A percentile compares a stretch with the other conserved stretches of the same genome.
Conservation (phyloP, 2,797 vertebrate genomes). For the Chlorospingus semifuscus region DNA sequence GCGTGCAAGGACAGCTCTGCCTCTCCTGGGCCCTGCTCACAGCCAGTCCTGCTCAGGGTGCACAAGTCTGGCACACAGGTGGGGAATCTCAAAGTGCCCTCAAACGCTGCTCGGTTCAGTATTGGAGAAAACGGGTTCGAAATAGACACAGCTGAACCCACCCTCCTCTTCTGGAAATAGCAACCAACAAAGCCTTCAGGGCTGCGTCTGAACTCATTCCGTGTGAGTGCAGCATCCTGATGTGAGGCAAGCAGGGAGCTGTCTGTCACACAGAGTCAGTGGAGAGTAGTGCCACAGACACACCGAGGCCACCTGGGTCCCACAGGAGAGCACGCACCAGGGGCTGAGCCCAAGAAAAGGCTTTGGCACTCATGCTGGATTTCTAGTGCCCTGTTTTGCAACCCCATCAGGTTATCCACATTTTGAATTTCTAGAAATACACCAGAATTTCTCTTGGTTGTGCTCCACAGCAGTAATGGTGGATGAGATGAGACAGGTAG, state of each 20-base stretch:
- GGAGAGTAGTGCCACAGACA: background rate
- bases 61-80: background rate
- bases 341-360: background rate
- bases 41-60: background rate
- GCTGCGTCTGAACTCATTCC: background rate
- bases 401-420: background rate
- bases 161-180: background rate
- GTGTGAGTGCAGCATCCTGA: background rate
- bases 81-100: background rate
- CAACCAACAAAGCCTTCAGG: background rate
- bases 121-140: background rate
- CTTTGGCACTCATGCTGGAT: background rate
- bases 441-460: background rate
- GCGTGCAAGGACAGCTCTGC: constrained; percentile 5
- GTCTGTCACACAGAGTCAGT: background rate
- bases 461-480: background rate
- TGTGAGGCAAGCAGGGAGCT: background rate
- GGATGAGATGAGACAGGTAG: background rate
- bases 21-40: background rate
- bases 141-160: background rate
- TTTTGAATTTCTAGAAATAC: background rate
- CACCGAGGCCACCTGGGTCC: background rate
- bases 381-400: constrained; percentile 40
- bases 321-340: background rate
- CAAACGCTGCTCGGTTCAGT: fast-evolving